These are phyloP conservation scores for Acromyrmex echinatior DNA, from an alignment of 1,140 invertebrate genomes.

Conservation along the genomic window DNA sequence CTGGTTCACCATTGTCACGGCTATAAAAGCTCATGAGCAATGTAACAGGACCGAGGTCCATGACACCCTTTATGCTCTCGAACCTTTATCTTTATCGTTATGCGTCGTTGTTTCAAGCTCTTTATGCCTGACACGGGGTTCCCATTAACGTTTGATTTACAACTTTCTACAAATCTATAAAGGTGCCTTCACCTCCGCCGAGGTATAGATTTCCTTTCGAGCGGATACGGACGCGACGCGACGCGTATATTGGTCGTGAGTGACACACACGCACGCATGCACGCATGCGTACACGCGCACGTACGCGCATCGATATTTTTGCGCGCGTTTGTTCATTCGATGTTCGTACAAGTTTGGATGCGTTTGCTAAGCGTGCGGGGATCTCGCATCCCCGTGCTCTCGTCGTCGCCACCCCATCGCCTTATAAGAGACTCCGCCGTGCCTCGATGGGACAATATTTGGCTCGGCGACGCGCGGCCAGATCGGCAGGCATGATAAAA, in stretches of 20 bases:
- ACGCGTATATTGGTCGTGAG: not conserved
- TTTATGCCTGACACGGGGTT: constrained; percentile 84
- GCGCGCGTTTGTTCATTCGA: not conserved
- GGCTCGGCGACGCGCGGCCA: constrained; percentile 75
- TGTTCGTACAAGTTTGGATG: constrained; percentile 15
- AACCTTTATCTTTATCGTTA: constrained; percentile 86
- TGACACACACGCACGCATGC: not conserved
- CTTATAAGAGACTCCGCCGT: constrained; percentile 51
- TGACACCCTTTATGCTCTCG: constrained; percentile 73
- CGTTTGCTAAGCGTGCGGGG: not conserved
- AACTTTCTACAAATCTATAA: constrained; percentile 87
- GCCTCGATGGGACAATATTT: constrained; percentile 75
- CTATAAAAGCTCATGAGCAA: constrained; percentile 72
- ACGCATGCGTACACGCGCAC: too few relatives aligned
- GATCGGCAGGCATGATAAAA: constrained; percentile 85
- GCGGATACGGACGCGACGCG: constrained; percentile 34
- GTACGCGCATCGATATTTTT: not conserved
- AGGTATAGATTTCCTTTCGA: constrained; percentile 74
- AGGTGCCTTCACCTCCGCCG: constrained; percentile 76
- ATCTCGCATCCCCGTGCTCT: constrained; percentile 1
- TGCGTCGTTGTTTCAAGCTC: constrained; percentile 85
- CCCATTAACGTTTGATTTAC: constrained; percentile 87
- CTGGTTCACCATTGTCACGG: constrained; percentile 69
- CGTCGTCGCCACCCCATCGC: constrained; percentile 12
- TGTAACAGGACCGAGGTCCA: constrained; percentile 29